Conservation (phyloP, 2,113 vertebrate genomes). For the Monarcha castaneiventris region DNA sequence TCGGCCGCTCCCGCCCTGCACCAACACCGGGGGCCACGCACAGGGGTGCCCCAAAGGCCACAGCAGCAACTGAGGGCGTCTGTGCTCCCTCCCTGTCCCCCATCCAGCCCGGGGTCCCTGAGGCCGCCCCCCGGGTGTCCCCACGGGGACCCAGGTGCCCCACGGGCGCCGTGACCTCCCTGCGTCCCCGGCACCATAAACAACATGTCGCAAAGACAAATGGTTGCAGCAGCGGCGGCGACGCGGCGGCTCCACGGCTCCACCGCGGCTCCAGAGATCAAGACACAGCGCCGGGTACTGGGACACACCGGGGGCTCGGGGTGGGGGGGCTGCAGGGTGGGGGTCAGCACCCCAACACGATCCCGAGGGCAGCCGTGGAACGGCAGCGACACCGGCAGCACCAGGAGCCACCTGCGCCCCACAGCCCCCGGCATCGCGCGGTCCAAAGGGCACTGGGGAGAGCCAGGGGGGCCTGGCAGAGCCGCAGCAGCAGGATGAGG, state of each 20-base stretch:
- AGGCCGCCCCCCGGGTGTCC: neutral
- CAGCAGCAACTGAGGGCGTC: neutral
- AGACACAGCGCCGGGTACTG: neutral
- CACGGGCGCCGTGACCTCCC: neutral
- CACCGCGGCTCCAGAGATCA: neutral
- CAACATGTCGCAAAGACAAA: neutral
- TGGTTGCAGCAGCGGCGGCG: neutral
- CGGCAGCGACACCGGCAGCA: accelerated
- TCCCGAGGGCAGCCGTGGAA: accelerated
- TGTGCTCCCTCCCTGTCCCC: neutral
- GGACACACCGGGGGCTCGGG: accelerated
- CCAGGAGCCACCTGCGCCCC: neutral
- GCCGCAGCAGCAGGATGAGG: neutral
- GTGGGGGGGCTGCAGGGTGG: neutral
- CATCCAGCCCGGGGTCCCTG: neutral
- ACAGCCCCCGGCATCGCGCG: accelerated
- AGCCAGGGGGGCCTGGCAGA: neutral
- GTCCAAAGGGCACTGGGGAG: neutral
- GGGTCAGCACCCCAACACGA: accelerated
- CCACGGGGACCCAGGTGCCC: neutral
- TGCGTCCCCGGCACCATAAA: neutral
- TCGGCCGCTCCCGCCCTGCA: neutral
- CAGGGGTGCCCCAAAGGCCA: neutral
- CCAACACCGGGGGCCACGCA: neutral
- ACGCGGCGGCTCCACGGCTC: neutral